A percentile compares a stretch with the other conserved stretches of the same genome.
phyloP scores from a whole-genome alignment of 2,113 vertebrate genomes.

The Solea solea region DNA sequence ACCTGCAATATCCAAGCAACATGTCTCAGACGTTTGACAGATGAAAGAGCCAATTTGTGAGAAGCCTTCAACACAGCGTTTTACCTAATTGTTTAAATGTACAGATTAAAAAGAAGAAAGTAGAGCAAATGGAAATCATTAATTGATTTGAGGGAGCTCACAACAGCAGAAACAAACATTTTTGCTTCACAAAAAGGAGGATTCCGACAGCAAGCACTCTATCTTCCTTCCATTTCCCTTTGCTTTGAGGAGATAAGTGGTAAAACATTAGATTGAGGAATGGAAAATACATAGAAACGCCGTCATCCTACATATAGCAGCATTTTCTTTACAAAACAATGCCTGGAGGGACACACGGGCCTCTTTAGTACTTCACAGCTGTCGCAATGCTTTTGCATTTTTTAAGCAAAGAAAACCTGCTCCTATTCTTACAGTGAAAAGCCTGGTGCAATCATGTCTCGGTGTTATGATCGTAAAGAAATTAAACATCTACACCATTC shows the following conservation, averaged over 20 bases:
- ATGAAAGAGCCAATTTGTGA: conserved; percentile 74
- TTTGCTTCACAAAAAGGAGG: conserved; percentile 31
- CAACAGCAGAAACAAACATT: conserved; percentile 68
- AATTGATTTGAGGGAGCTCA: conserved; percentile 72
- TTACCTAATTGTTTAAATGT: conserved; percentile 73
- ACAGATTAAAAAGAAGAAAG: conserved; percentile 70
- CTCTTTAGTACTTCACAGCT: conserved; percentile 75
- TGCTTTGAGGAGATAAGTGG: conserved; percentile 69
- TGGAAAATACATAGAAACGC: conserved; percentile 64
- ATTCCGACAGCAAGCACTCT: conserved; percentile 61
- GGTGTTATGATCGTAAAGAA: conserved; percentile 75
- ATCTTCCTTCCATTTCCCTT: conserved; percentile 64
- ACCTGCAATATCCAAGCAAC: conserved; percentile 59
- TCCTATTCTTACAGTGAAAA: conserved; percentile 63
- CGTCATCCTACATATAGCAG: conserved; percentile 53
- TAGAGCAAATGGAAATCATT: conserved; percentile 71
- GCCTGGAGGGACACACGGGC: conserved; percentile 70
- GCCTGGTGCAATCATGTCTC: conserved; percentile 63
- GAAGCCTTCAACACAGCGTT: conserved; percentile 67
- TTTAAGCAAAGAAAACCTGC: conserved; percentile 55
- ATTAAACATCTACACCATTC: conserved; percentile 74
- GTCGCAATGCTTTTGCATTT: conserved; percentile 73
- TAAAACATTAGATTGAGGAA: conserved; percentile 58
- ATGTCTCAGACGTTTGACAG: conserved; percentile 68
- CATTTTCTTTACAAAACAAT: conserved; percentile 68